Conservation (phyloP, 1,140 invertebrate species). For the Platyura marginata region DNA sequence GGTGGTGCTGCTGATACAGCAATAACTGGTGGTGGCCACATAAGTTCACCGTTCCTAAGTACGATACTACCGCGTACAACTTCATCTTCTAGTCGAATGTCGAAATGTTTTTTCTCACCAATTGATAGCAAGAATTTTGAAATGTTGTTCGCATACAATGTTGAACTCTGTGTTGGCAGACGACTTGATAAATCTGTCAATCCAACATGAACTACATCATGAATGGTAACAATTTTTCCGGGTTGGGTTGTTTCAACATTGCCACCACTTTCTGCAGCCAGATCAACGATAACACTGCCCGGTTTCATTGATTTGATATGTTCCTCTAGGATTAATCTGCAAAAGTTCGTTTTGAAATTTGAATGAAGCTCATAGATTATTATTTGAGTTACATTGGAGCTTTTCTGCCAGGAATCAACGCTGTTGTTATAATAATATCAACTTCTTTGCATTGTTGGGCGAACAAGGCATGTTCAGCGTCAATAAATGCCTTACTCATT, state of each 20-base stretch:
- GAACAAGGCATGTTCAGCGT: constrained; percentile 72
- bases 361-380: not conserved
- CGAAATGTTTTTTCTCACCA: constrained; percentile 55
- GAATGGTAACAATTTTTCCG: constrained; percentile 54
- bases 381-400: constrained; percentile 36
- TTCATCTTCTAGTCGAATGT: constrained; percentile 69
- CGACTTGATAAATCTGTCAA: constrained; percentile 70
- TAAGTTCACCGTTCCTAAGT: constrained; percentile 46
- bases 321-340: constrained; percentile 31
- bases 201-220: constrained; percentile 70
- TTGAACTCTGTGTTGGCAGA: constrained; percentile 70
- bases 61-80: constrained; percentile 70
- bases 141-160: constrained; percentile 79
- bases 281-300: constrained; percentile 74
- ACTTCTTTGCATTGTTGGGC: constrained; percentile 67
- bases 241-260: constrained; percentile 73
- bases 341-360: not conserved
- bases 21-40: constrained; percentile 63
- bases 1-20: constrained; percentile 19
- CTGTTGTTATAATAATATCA: constrained; percentile 70
- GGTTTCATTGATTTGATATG: constrained; percentile 74
- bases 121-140: constrained; percentile 72
- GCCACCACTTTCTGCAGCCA: constrained; percentile 77
- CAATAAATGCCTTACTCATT: constrained; percentile 77
- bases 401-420: constrained; percentile 73